Evolutionary conservation across 2,113 vertebrate species (phyloP).

Genomic region (Zosterops hypoxanthus): DNA sequence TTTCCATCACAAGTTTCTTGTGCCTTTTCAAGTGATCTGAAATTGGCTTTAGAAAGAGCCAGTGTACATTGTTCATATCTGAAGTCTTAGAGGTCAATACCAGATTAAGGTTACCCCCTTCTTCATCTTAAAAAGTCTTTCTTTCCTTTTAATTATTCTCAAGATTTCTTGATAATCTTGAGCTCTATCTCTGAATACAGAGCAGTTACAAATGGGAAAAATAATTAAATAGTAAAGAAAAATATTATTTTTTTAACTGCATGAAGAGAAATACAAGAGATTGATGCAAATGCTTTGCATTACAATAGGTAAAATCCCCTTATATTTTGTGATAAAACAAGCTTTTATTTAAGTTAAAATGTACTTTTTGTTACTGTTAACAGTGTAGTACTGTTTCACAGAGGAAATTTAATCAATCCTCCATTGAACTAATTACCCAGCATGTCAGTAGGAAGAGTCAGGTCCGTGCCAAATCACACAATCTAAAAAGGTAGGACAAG

Average conservation of each 20-base stretch:
- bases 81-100: not conserved
- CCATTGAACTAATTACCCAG: not conserved
- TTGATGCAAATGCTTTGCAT: not conserved
- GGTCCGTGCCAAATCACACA: not conserved
- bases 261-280: not conserved
- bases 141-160: not conserved
- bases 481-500: not conserved
- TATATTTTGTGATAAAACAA: not conserved
- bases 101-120: not conserved
- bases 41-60: not conserved
- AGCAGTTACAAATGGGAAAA: not conserved
- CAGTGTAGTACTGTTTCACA: not conserved
- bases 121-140: not conserved
- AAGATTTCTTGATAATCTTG: not conserved
- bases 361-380: not conserved
- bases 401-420: not conserved
- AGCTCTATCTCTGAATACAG: not conserved
- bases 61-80: not conserved
- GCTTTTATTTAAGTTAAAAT: not conserved
- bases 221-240: not conserved
- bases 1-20: not conserved
- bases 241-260: not conserved
- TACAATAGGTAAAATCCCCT: not conserved
- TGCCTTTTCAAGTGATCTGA: not conserved
- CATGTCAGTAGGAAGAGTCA: not conserved